Percentiles rank a stretch among this genome's conserved stretches.
These are phyloP conservation scores for Plumapathes pennacea DNA, from an alignment of 92 coral and sea anemone genomes.

Conservation along the genomic window DNA sequence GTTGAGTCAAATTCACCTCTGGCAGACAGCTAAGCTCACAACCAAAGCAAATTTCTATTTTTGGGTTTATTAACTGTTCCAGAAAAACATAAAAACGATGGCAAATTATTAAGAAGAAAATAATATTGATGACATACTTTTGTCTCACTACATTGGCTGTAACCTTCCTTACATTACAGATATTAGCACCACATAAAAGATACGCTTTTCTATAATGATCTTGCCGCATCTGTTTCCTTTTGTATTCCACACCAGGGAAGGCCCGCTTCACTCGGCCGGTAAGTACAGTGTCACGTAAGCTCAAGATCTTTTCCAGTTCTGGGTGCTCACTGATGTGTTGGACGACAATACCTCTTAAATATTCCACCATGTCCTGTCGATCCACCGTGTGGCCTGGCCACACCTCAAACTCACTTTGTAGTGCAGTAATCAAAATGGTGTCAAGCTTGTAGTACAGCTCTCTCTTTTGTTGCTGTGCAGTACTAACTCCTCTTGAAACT, in stretches of 20 bases:
- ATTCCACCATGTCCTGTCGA: conserved; percentile 79
- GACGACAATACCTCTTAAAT: conserved; percentile 62
- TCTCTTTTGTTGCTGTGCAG: conserved; percentile 66
- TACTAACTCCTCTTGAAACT: conserved; percentile 42
- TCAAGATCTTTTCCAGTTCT: conserved; percentile 75
- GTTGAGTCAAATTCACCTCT: too few species aligned
- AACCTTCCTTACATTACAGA: too few species aligned
- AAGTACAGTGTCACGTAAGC: conserved; percentile 84
- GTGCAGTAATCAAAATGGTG: conserved; percentile 72
- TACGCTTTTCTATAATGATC: conserved; percentile 92
- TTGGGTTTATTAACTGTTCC: not conserved
- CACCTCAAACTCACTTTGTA: conserved; percentile 78
- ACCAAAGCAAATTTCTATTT: not conserved
- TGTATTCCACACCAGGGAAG: conserved; percentile 89
- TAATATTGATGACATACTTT: too few species aligned
- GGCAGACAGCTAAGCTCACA: too few species aligned
- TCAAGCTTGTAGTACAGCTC: conserved; percentile 78
- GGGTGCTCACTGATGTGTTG: conserved; percentile 56
- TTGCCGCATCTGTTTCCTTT: conserved; percentile 77
- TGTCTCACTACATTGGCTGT: too few species aligned
- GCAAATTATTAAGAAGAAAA: too few species aligned
- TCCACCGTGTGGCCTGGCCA: conserved; percentile 68
- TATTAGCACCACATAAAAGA: conserved; percentile 40
- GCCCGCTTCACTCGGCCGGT: conserved; percentile 91
- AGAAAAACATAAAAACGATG: not conserved